Evolutionary conservation across 1,140 invertebrate genomes (phyloP), one percentile per base, ranked within the genome.

Genomic region (Amphibalanus amphitrite): DNA sequence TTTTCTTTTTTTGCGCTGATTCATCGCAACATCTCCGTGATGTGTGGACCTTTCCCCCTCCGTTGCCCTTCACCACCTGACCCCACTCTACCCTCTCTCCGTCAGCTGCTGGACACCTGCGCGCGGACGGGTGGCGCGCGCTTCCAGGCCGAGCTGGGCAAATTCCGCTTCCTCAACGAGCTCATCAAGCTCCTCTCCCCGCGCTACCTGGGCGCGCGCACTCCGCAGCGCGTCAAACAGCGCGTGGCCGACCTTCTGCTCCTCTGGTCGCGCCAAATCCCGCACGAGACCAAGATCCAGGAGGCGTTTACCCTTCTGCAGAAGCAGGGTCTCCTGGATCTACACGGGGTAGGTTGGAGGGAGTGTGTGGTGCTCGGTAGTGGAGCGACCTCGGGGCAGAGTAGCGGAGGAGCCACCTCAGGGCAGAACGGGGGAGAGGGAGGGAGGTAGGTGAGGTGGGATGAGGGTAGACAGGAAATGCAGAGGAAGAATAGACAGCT

Each of bases 161-260:
- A 97, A 82, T 98, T 97, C 81, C 84, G 89, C 67, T 98, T 98
- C 80, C 83, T 99, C 3, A 98, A 99, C 83, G 94, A 98, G 83
- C 87, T 98, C 81, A 97, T 98, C 70, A 93, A 95, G 80, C 82
- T 98, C 33, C 90, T 98, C 3, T 97, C 95, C 0, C 94, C 95
- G 28, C 98, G 98, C 82, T 97, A 96, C 82, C 83, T 91, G 75
- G 95, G 93, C 15, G 86, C 86, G 70, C 86, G 87, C 79, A 97
- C 94, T 25, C 84, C 91, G n/a, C 82, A 85, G 4, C 83, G 86
- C 75, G 90, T 98, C 0, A 89, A 92, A 77, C 86, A 88, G 70
- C 88, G 87, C 81, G 87, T 89, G 74, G 84, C 97, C 67, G 88
- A 93, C 79, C 82, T 97, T 69, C 82, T 98, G 74, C 88, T 91